A percentile compares a stretch with the other conserved stretches of the same genome.
phyloP scores from a whole-genome alignment of 2,888 invertebrate genomes.

The Caradrina kadenii region DNA sequence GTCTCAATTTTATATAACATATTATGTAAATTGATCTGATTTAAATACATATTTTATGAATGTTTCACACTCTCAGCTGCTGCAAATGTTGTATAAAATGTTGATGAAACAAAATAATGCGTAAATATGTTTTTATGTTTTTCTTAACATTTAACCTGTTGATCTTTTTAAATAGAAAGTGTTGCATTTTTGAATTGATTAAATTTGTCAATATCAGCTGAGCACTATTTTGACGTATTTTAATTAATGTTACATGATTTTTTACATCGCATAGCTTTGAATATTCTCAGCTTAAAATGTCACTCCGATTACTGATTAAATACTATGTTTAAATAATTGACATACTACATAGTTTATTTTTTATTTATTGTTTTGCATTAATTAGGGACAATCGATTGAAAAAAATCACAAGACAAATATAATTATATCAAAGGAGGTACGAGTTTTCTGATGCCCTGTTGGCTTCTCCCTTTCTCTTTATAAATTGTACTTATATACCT shows the following conservation, averaged over 20 bases:
- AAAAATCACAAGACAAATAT: no score
- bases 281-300: no score
- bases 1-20: neutral
- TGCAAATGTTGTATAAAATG: neutral
- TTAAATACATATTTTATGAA: neutral
- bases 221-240: neutral
- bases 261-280: neutral
- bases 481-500: no score
- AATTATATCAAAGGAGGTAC: no score
- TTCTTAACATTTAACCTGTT: constrained; percentile 27
- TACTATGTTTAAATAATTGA: no score
- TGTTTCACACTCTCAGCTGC: neutral
- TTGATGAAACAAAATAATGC: constrained; percentile 15
- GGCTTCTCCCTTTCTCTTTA: no score
- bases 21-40: constrained; percentile 9
- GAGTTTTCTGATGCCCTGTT: no score
- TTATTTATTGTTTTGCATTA: no score
- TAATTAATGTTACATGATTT: neutral
- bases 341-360: no score
- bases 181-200: neutral
- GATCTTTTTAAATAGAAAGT: constrained; percentile 42
- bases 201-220: neutral
- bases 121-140: constrained; percentile 1
- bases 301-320: no score
- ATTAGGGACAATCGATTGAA: neutral